These are phyloP conservation scores for Drosophila anomalata DNA, from an alignment of 2,888 invertebrate genomes.

Conservation along the genomic window DNA sequence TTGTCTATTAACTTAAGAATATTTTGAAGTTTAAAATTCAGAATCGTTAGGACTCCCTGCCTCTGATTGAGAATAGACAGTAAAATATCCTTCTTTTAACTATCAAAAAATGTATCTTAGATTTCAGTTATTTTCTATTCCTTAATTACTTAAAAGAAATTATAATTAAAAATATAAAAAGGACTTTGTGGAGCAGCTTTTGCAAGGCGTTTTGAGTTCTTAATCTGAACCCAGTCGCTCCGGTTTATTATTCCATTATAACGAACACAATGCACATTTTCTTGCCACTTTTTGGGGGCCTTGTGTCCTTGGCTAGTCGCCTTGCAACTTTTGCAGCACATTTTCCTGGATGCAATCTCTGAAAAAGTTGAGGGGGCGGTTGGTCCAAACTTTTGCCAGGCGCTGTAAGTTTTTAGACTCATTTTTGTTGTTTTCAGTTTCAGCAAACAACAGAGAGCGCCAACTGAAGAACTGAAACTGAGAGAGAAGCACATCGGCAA, in stretches of 20 bases:
- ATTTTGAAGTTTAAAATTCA: slow-evolving; percentile 12
- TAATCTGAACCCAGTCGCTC: slow-evolving; percentile 50
- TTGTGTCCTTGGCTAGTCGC: slow-evolving; percentile 57
- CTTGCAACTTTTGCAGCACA: slow-evolving; percentile 65
- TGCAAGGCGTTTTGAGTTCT: background rate
- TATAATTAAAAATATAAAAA: slow-evolving; percentile 20
- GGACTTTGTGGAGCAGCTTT: slow-evolving; percentile 1
- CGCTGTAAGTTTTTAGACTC: slow-evolving; percentile 63
- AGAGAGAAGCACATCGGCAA: slow-evolving; percentile 69
- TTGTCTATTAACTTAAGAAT: slow-evolving; percentile 51
- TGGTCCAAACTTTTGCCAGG: slow-evolving; percentile 61
- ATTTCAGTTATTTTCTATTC: no score
- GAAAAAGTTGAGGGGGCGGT: slow-evolving; percentile 52
- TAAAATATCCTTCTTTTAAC: slow-evolving; percentile 7
- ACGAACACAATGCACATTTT: slow-evolving; percentile 75
- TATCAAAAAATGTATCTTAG: background rate
- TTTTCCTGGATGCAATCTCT: slow-evolving; percentile 72
- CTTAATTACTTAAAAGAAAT: slow-evolving; percentile 9
- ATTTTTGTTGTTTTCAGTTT: slow-evolving; percentile 42
- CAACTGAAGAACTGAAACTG: background rate
- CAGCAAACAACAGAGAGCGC: slow-evolving; percentile 18
- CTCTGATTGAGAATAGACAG: slow-evolving; percentile 3
- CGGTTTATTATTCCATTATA: slow-evolving; percentile 78
- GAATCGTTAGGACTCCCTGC: no score
- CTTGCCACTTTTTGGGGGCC: slow-evolving; percentile 57